Evolutionary conservation across 2,888 invertebrate species (phyloP), one percentile per base, ranked within the genome.

Genomic region (Archaeoteleia sp.): DNA sequence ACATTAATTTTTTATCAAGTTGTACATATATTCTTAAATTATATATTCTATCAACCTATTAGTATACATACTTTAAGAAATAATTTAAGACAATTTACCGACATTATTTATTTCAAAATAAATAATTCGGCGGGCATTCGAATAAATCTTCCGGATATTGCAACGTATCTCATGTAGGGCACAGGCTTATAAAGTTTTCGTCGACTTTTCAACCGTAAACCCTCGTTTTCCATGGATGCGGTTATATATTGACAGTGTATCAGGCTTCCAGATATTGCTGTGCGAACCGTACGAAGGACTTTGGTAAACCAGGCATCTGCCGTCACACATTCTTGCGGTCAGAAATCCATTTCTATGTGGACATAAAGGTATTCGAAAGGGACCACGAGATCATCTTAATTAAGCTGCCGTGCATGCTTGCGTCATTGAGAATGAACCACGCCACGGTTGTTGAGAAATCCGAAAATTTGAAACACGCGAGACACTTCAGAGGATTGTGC

Each of bases 321-420:
- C 37, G 40, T 23, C 57, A 37, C 32, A 25, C 39, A 48, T 57
- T 57, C 37, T 48, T 48, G 39, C 17, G 57, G 57, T 46, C 10
- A 14, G 39, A 40, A 43, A 48, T 57, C 37, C 15, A 35, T 48
- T 48, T 40, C 32, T 34, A 35, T 35, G 25, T 23, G 34, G 17
- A 48, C 20, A 10, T 15, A 14, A 14, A 2, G 30, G 8, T 32
- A 17, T 29, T 32, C 25, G 39, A 57, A 46, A 53, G 32, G 42
- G 13, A 46, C 29, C 37, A 10, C 29, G n/a, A 45, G 30, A 35
- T 35, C 14, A 32, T 14, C 39, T 46, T 48, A 48, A 48, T 57
- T 57, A 57, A 57, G 29, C 9, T 12, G 37, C 45, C 6, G 25
- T 40, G 42, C 13, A 40, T 42, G 30, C 51, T 51, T 51, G 39